A percentile compares a stretch with the other conserved stretches of the same genome.
Evolutionary conservation across 2,113 vertebrate species (phyloP).

Genomic region (Brachypodius melanocephalos): DNA sequence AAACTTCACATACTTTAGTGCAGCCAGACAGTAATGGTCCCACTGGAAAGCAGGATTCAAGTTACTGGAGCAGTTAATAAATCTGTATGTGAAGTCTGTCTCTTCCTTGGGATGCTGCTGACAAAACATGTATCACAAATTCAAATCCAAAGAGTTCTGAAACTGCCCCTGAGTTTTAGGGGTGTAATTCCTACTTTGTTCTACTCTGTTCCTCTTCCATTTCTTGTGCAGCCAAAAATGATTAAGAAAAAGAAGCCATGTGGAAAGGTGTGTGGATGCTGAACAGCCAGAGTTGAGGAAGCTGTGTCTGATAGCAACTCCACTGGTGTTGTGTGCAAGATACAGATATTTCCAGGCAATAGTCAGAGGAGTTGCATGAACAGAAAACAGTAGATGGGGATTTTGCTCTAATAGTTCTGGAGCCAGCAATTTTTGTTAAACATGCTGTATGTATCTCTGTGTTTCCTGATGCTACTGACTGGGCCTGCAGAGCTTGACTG

Average conservation of each 20-base stretch:
- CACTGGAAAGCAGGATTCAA: neutral
- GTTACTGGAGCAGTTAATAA: neutral
- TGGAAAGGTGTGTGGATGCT: neutral
- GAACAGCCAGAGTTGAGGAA: neutral
- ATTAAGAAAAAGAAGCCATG: neutral
- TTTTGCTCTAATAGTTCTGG: neutral
- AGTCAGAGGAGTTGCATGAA: neutral
- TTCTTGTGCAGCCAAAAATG: neutral
- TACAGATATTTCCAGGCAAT: neutral
- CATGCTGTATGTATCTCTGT: neutral
- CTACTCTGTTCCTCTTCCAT: neutral
- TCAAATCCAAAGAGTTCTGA: neutral
- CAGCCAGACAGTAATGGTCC: neutral
- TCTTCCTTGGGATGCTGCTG: neutral
- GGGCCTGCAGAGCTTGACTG: neutral
- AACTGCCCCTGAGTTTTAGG: neutral
- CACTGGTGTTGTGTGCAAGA: rapidly evolving
- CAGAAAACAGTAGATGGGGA: neutral
- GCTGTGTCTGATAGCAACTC: neutral
- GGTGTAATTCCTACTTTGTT: neutral
- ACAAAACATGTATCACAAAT: neutral
- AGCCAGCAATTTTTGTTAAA: neutral
- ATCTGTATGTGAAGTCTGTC: neutral
- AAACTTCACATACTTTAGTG: neutral
- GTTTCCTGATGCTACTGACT: neutral